Evolutionary conservation across 1,140 invertebrate species (phyloP).

Genomic region (Trichonephila clavipes): DNA sequence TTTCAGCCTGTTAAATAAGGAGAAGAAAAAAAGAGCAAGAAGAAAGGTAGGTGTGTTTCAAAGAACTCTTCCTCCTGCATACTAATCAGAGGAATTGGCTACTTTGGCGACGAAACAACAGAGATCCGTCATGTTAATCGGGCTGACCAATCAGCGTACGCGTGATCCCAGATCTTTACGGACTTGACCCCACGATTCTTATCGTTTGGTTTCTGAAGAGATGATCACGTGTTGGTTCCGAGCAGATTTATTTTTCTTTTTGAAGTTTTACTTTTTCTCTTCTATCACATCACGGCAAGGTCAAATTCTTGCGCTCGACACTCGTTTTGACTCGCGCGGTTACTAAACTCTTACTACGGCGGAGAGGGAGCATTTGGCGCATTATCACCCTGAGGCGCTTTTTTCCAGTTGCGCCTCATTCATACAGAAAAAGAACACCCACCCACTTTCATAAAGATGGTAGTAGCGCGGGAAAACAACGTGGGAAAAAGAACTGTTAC

Average conservation of each 20-base stretch:
- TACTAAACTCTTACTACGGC: constrained; percentile 36
- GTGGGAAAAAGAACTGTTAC: constrained; percentile 19
- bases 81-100: constrained; percentile 61
- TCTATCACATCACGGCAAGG: constrained; percentile 54
- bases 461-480: constrained; percentile 27
- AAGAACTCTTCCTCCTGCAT: constrained; percentile 48
- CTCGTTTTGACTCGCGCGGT: constrained; percentile 2
- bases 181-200: constrained; percentile 68
- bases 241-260: constrained; percentile 24
- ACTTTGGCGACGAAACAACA: constrained; percentile 60
- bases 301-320: constrained; percentile 64
- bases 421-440: not conserved
- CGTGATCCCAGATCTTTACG: constrained; percentile 37
- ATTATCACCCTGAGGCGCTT: constrained; percentile 28
- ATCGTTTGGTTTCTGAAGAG: constrained; percentile 52
- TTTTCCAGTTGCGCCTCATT: constrained; percentile 39
- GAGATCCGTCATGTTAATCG: constrained; percentile 64
- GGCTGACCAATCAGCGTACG: constrained; percentile 62
- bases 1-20: constrained; percentile 49
- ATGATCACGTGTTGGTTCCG: constrained; percentile 68
- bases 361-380: constrained; percentile 54
- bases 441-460: constrained; percentile 8
- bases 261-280: not conserved
- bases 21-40: not conserved
- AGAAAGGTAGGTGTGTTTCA: constrained; percentile 55